Evolutionary conservation across 30 jellyfish, hydroid and myxozoan genomes (phyloP).

Genomic region (Hydractinia echinata): DNA sequence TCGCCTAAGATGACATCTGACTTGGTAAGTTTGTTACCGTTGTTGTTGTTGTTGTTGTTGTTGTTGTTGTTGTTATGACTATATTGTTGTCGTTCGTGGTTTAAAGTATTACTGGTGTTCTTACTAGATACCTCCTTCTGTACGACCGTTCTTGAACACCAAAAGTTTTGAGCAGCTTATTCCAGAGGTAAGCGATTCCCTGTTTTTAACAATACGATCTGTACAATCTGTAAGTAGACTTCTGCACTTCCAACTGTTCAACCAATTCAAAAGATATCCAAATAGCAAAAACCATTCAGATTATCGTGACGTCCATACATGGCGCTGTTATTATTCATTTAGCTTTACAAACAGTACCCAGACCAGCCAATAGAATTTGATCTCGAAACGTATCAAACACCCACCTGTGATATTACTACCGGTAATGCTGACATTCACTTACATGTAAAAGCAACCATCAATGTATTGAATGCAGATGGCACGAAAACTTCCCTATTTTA

Average conservation of each 20-base stretch:
- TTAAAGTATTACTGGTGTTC: not conserved
- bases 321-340: not conserved
- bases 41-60: not conserved
- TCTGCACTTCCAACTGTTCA: not conserved
- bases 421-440: not conserved
- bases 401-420: not conserved
- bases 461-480: not conserved
- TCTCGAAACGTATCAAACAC: constrained; percentile 3
- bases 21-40: not conserved
- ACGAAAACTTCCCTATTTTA: not conserved
- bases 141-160: constrained; percentile 44
- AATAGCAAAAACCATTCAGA: no score
- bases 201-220: not conserved
- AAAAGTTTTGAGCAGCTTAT: constrained; percentile 36
- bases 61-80: not conserved
- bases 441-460: not conserved
- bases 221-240: not conserved
- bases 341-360: constrained; percentile 10
- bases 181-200: constrained; percentile 46
- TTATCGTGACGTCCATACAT: not conserved
- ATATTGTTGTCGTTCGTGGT: not conserved
- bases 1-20: constrained; percentile 5
- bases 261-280: not conserved
- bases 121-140: constrained; percentile 40
- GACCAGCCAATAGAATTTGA: constrained; percentile 18